Evolutionary conservation across 2,888 invertebrate genomes (phyloP).

Genomic region (Plagodis pulveraria): DNA sequence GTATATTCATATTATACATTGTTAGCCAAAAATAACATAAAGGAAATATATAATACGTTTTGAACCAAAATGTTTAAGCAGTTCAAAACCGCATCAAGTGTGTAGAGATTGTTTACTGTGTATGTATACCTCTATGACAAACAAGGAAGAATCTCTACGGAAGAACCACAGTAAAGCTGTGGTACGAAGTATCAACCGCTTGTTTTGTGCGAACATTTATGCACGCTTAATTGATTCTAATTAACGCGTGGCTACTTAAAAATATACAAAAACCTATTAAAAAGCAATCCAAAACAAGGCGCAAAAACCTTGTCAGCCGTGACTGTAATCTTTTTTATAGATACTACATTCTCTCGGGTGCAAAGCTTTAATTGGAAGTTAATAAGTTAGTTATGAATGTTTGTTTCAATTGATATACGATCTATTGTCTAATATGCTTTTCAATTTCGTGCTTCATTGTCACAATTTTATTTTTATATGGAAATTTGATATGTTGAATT

Average conservation of each 20-base stretch:
- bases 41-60: no score
- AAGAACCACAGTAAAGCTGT: neutral
- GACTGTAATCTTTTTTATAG: constrained; percentile 5
- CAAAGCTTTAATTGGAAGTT: no score
- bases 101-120: neutral
- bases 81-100: no score
- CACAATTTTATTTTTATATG: no score
- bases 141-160: constrained; percentile 51
- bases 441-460: constrained; percentile 3
- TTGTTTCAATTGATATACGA: no score
- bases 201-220: constrained; percentile 41
- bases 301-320: constrained; percentile 19
- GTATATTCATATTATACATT: no score
- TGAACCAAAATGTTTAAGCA: no score
- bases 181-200: constrained; percentile 36
- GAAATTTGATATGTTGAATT: no score
- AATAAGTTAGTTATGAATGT: no score
- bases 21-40: no score
- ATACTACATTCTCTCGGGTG: constrained; percentile 11
- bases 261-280: constrained; percentile 9
- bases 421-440: neutral
- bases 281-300: constrained; percentile 3
- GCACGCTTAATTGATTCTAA: constrained; percentile 33
- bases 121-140: constrained; percentile 44
- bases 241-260: constrained; percentile 24